Evolutionary conservation across 2,113 vertebrate species (phyloP), one percentile per base, ranked within the genome.

Genomic region (Corythoichthys haematopterus): DNA sequence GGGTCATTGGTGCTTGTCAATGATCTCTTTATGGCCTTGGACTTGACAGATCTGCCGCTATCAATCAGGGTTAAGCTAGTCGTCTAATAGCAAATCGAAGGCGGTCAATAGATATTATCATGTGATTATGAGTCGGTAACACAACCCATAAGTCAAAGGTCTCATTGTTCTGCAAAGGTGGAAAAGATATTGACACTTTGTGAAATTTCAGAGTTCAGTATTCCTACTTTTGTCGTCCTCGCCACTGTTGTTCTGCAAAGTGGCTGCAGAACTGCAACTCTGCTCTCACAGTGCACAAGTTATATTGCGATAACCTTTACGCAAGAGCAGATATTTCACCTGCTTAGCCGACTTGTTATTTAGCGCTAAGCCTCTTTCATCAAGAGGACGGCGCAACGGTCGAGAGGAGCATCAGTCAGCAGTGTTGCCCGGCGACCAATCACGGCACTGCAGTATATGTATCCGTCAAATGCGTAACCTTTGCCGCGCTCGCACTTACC

Each of bases 291-390:
- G 72, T 79, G 65, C 76, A 73, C 74, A 88, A 87, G 85, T 89
- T 91, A 87, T 90, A 90, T 89, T 87, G 85, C 78, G 79, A 83
- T 91, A 91, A 92, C 91, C 91, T 93, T 92, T 92, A 89, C 81
- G 80, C 84, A 71, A 77, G 74, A 81, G 80, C 61, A 89, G 86
- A 91, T 92, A 92, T 90, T 90, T 91, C 90, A 92, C 82, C 72
- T 68, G 80, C 72, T 78, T 83, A 87, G 84, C 71, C 87, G 82
- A 90, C 90, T 92, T 78, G 89, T 90, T 91, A 88, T 89, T 83
- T 87, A 65, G 71, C 77, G 71, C 76, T 84, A 86, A 80, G 82
- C 76, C 84, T 90, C 87, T 72, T 91, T 85, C 71, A 86, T 91
- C 85, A 87, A 74, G 60, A 84, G 61, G 78, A 75, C 68, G 82